Base-by-base conservation (phyloP, 1,140 invertebrate genomes). In the Drosophila parvula region DNA sequence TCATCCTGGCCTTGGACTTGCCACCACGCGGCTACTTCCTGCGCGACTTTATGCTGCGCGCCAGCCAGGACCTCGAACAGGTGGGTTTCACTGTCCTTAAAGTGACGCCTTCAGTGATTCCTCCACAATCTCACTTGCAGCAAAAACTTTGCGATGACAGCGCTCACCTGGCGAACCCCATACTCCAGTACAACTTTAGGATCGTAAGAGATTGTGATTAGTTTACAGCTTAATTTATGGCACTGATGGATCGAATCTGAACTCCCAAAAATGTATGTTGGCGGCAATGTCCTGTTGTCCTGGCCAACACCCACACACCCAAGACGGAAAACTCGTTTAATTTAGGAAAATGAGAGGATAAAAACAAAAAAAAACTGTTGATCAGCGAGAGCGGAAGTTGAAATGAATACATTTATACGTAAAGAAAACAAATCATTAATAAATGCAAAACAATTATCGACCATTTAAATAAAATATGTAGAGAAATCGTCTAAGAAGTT, bases 181-280 rank as follows among this genome's bases (percentile, higher is more conserved):
- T 92, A 91, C 85, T 92, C 74, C 91, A 92, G 91, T 92, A 92
- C 91, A 92, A 92, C 69, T 90, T 92, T 92, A 92, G 91, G 61
- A 91, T 92, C 74, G 74, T 92, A 91, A 92, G 91, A 90, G 81
- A 92, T 91, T 92, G 91, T 92, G 91, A 92, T 86, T 92, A 92
- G 86, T 79, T 84, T 81, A 67, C 73, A 77, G 76, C 77, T 82
- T 82, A 83, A 88, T 83, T 88, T 83, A 88, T 88, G 77, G 79
- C 76, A 88, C 79, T 77, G 64, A 82, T 63, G 84, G 57, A 78
- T 63, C 51, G 50, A 71, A 78, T 67, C 58, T 69, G 76, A 79
- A 71, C 51, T 36, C 32, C 47, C 59, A 63, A 58, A 51, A 41
- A 18, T 22, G n/a, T 34, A 44, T 53, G 56, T 51, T 47, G 45